Percentiles rank a stretch among this genome's conserved stretches.
Conservation (phyloP, 2,113 vertebrate species). For the Protomyctophum bolini region DNA sequence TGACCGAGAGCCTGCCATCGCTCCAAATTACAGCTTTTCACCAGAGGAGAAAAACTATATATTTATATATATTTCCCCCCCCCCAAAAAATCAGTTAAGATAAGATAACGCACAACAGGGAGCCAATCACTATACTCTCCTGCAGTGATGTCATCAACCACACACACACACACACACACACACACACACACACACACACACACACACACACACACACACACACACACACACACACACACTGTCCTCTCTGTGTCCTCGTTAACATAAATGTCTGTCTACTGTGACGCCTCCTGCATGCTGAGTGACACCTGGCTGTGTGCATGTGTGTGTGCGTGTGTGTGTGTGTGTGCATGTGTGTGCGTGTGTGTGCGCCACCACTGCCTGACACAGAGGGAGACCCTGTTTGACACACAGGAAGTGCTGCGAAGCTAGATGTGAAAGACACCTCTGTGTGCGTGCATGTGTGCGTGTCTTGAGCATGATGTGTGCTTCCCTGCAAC, state of each 20-base stretch:
- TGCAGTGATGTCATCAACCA: no score
- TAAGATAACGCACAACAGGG: no score
- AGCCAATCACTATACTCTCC: no score
- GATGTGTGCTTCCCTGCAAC: slow-evolving; percentile 14
- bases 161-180: background rate
- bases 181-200: background rate
- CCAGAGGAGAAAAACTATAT: no score
- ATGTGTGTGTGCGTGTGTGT: slow-evolving; percentile 47
- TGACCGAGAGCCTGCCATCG: no score
- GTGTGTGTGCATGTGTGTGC: slow-evolving; percentile 35
- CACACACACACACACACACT: background rate
- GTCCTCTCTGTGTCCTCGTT: background rate
- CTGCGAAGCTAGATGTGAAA: slow-evolving; percentile 58
- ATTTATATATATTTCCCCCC: no score
- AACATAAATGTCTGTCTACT: background rate
- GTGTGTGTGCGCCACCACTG: slow-evolving; percentile 49
- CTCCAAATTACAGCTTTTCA: no score
- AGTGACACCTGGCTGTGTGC: slow-evolving; percentile 70
- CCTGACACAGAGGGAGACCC: slow-evolving; percentile 63
- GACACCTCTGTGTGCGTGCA: slow-evolving; percentile 58
- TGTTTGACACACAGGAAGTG: slow-evolving; percentile 72
- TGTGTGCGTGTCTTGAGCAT: slow-evolving; percentile 16
- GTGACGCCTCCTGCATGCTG: slow-evolving; percentile 67
- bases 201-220: background rate
- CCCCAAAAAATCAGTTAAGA: no score